A percentile compares a stretch with the other conserved stretches of the same genome.
Conservation (phyloP, 1,140 invertebrate genomes). For the Portunus trituberculatus region DNA sequence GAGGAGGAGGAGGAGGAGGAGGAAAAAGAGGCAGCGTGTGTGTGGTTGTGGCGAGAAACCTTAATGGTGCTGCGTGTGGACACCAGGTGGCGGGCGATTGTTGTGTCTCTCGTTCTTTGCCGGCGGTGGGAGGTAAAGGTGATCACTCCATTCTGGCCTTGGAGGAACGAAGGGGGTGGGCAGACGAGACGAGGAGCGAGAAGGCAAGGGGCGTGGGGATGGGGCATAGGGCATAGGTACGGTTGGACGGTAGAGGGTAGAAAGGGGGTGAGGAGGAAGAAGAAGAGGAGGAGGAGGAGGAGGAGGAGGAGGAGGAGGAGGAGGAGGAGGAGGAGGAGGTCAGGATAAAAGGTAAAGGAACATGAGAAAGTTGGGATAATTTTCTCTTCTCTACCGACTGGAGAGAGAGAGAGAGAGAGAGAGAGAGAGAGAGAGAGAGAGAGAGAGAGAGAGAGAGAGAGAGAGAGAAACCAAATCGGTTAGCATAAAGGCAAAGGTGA, state of each 20-base stretch:
- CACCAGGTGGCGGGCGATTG: constrained; percentile 40
- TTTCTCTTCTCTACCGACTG: no score
- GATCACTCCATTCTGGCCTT: neutral
- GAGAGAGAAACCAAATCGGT: neutral
- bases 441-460: neutral
- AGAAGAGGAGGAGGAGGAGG: neutral
- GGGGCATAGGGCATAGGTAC: neutral
- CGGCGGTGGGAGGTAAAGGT: neutral
- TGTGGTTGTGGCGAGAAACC: constrained; percentile 39
- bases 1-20: no score
- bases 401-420: no score
- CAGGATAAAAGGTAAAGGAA: no score
- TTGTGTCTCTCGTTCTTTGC: neutral
- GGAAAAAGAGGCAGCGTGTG: neutral
- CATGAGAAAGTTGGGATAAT: no score
- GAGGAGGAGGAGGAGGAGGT: neutral
- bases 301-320: neutral
- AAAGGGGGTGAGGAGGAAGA: neutral
- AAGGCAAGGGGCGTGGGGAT: neutral
- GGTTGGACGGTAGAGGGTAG: neutral
- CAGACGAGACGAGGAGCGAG: neutral
- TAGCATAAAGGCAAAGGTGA: neutral
- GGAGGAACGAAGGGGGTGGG: neutral
- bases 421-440: no score
- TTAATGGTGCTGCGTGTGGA: constrained; percentile 33